Percentiles rank a stretch among this genome's conserved stretches.
Evolutionary conservation across 2,797 vertebrate species (phyloP).

Genomic region (Etheostoma perlongum): DNA sequence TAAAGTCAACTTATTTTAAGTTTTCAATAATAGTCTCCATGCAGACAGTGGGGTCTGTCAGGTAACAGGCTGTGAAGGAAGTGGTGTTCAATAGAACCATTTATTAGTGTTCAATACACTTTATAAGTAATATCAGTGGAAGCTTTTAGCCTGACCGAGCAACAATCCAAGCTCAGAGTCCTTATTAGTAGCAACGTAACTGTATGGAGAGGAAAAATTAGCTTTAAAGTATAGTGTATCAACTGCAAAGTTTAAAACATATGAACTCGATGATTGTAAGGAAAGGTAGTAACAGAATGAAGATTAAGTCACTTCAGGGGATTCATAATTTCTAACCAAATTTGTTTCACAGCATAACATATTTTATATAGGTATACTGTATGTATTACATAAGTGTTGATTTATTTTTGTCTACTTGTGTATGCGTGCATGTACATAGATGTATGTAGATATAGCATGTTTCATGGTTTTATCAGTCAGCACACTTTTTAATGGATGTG

Average conservation of each 20-base stretch:
- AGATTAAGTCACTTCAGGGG: neutral
- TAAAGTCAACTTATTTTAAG: constrained; percentile 68
- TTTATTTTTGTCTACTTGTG: neutral
- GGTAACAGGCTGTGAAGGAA: neutral
- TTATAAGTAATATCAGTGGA: constrained; percentile 39
- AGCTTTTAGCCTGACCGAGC: constrained; percentile 6
- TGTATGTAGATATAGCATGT: too few species aligned
- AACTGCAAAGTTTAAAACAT: neutral
- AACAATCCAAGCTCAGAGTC: constrained; percentile 1
- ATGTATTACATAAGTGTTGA: neutral
- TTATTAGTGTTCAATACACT: constrained; percentile 27
- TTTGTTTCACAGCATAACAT: constrained; percentile 7
- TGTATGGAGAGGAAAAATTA: neutral
- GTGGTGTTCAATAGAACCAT: constrained; percentile 18
- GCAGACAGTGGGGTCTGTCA: neutral
- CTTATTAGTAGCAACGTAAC: neutral
- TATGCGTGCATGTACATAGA: neutral
- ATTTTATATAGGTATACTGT: neutral
- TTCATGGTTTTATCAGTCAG: neutral
- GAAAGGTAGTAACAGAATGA: neutral
- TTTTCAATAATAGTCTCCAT: constrained; percentile 37
- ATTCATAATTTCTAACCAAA: constrained; percentile 6
- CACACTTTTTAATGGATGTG: neutral
- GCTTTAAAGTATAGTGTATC: neutral
- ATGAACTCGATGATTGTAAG: neutral